phyloP scores from a whole-genome alignment of 2,888 invertebrate species.

The Sphaeridia pumilis region DNA sequence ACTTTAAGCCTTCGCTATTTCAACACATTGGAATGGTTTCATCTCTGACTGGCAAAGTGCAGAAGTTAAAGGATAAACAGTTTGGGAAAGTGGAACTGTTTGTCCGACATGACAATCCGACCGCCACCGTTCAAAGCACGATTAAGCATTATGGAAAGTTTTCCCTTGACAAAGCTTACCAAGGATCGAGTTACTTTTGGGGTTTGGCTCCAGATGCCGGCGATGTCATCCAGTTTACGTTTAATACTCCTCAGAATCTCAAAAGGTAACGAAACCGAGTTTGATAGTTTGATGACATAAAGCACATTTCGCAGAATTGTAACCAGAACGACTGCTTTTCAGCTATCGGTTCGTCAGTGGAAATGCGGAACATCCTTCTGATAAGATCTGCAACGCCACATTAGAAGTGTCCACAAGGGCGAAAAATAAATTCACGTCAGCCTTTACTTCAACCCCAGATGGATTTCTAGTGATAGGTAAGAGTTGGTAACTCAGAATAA shows the following conservation, averaged over 20 bases:
- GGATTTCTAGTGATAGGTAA: no score
- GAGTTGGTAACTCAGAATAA: no score
- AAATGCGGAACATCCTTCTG: constrained; percentile 76
- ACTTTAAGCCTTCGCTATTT: constrained; percentile 80
- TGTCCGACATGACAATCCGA: constrained; percentile 66
- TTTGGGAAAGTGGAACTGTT: constrained; percentile 71
- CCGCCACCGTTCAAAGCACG: constrained; percentile 55
- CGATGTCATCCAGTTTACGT: constrained; percentile 67
- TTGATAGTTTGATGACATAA: not conserved
- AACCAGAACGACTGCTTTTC: constrained; percentile 33
- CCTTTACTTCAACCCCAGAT: no score
- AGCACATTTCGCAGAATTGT: not conserved
- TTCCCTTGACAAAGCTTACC: constrained; percentile 66
- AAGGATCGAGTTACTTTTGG: constrained; percentile 84
- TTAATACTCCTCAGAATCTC: constrained; percentile 56
- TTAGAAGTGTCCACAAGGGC: constrained; percentile 74
- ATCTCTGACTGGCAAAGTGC: constrained; percentile 89
- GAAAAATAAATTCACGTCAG: no score
- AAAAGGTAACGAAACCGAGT: constrained; percentile 48
- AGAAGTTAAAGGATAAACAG: constrained; percentile 85
- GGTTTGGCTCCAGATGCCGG: constrained; percentile 71
- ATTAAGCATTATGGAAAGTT: constrained; percentile 70
- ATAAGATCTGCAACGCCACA: constrained; percentile 74
- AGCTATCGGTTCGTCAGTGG: constrained; percentile 77
- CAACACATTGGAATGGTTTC: constrained; percentile 93